Conservation (phyloP, 2,797 vertebrate genomes). For the Benthosema pterotum region DNA sequence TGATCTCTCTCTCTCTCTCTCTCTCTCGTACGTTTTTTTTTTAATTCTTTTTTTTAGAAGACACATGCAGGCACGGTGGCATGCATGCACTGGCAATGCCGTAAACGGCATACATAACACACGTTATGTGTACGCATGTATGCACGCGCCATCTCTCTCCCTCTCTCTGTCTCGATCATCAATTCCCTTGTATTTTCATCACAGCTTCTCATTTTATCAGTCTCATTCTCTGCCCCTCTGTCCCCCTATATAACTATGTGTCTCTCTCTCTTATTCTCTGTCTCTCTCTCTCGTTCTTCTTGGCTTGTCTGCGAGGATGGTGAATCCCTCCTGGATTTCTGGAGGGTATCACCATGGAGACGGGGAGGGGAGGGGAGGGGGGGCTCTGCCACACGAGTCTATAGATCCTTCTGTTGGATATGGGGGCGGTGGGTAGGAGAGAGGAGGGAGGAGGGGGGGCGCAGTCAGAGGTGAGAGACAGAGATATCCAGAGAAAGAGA, state of each 20-base stretch:
- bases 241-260: conserved; percentile 21
- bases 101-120: not conserved
- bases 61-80: no score
- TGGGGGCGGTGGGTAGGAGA: conserved; percentile 48
- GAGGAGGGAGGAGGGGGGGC: no score
- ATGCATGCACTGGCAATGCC: not conserved
- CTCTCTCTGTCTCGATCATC: not conserved
- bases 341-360: conserved; percentile 87
- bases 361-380: conserved; percentile 32
- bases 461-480: conserved; percentile 67
- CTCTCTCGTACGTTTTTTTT: conserved; percentile 30
- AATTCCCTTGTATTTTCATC: not conserved
- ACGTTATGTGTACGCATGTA: not conserved
- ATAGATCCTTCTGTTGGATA: conserved; percentile 81
- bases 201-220: conserved; percentile 37
- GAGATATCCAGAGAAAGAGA: not conserved
- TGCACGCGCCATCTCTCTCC: not conserved
- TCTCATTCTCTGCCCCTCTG: conserved; percentile 40
- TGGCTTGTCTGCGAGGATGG: conserved; percentile 75
- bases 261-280: conserved; percentile 30
- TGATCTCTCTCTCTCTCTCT: conserved; percentile 62
- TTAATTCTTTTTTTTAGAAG: not conserved
- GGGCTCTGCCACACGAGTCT: conserved; percentile 80
- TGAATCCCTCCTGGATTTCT: conserved; percentile 84
- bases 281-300: conserved; percentile 49